Conservation (phyloP, 2,888 invertebrate species). For the Dasypogon diadema region DNA sequence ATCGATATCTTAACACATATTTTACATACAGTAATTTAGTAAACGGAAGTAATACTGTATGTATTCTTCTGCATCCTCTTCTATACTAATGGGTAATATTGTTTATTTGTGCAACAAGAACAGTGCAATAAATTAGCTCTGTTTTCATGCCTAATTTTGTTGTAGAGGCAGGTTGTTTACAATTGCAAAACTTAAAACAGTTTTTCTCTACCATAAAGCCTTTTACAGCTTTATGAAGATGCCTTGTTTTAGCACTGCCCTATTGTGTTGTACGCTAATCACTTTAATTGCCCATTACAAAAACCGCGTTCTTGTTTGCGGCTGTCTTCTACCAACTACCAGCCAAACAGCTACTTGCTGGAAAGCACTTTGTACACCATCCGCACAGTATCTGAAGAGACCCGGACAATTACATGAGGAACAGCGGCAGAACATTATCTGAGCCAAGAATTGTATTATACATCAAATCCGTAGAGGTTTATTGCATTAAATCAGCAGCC, state of each 20-base stretch:
- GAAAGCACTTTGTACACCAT: neutral
- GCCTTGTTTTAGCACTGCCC: constrained; percentile 13
- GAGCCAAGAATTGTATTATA: constrained; percentile 11
- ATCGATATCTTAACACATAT: no score
- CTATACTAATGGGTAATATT: no score
- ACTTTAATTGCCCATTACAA: constrained; percentile 44
- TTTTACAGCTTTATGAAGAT: constrained; percentile 17
- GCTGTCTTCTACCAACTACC: constrained; percentile 2
- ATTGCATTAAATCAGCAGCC: constrained; percentile 30
- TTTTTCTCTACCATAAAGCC: constrained; percentile 26
- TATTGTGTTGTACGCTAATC: constrained; percentile 40
- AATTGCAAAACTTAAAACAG: neutral
- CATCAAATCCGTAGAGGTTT: constrained; percentile 7
- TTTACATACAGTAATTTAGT: no score
- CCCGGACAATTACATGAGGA: constrained; percentile 2
- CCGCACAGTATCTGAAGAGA: neutral
- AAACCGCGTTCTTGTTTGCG: constrained; percentile 13
- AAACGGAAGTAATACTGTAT: no score
- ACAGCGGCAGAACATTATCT: neutral
- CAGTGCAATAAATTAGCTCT: neutral
- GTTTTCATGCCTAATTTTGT: neutral
- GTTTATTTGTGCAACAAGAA: no score
- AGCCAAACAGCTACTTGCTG: neutral
- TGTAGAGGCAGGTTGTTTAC: neutral
- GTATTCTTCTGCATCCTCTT: no score